Base-by-base conservation (phyloP, 2,888 invertebrate species). In the Desoria tigrina region DNA sequence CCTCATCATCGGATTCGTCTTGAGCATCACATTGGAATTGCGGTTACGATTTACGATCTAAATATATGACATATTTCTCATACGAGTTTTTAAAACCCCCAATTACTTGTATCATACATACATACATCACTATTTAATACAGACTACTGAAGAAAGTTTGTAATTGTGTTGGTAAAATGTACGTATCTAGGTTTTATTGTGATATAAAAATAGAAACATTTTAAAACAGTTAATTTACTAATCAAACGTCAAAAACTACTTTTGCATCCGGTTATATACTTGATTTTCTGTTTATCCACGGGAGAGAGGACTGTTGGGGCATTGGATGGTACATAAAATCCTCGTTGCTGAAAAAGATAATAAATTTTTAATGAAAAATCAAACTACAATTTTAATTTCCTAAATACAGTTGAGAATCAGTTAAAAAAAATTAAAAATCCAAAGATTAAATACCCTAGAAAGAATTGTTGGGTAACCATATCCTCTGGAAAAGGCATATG, bases 191-290 rank as follows among this genome's bases (percentile, higher is more conserved):
- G 11, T 32, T 32, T 32, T 32, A 32, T 32, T 32, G 6, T 11
- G 11, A 32, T 32, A 11, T 32, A 32, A 32, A 32, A 32, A 32
- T 32, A 32, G 6, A 32, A 32, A 32, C 32, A 32, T n/a, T n/a
- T n/a, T n/a, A n/a, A n/a, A n/a, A 32, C 11, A 32, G 4, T 32
- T 32, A 4, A 32, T 11, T 4, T 32, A 32, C 4, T 32, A 32
- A 32, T 32, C 32, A 32, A 32, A 18, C 6, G 45, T 45, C 45
- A 45, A 45, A 45, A 45, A 24, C 26, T 51, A 23, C 51, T 51
- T 51, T 51, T 51, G 26, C 51, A 51, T 26, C 51, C 51, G 23
- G 51, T 51, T 18, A 51, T 51, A 9, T 23, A 23, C 21, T 27
- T 51, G 16, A 51, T 51, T n/a, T 51, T 51, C 11, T 23, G 6